Evolutionary conservation across 2,888 invertebrate species (phyloP).

Genomic region (Nymphalis urticae): DNA sequence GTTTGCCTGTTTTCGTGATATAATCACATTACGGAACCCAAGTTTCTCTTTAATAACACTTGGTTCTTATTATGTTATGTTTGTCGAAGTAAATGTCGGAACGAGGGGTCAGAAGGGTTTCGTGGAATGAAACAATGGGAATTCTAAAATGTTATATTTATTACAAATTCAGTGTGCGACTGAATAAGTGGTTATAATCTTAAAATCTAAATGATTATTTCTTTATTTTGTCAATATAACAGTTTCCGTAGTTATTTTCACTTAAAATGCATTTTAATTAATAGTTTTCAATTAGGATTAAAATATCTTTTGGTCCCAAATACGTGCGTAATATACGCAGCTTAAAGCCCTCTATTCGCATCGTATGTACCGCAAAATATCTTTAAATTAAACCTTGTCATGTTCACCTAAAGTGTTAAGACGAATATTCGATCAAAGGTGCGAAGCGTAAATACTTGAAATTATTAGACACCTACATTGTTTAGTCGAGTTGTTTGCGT

Average conservation of each 20-base stretch:
- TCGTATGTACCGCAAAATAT: conserved; percentile 12
- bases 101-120: background rate
- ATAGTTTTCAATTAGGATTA: too few species aligned
- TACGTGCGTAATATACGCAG: too few species aligned
- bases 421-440: conserved; percentile 15
- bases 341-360: background rate
- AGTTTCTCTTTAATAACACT: background rate
- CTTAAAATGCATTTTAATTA: too few species aligned
- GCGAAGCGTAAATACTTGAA: conserved; percentile 7
- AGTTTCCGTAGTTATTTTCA: too few species aligned
- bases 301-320: background rate
- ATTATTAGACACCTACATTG: conserved; percentile 11
- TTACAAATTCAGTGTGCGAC: too few species aligned
- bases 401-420: conserved; percentile 20
- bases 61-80: background rate
- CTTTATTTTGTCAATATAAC: too few species aligned
- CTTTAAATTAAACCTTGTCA: conserved; percentile 13
- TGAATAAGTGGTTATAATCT: too few species aligned
- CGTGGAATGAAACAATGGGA: background rate
- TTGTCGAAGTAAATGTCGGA: background rate
- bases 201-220: too few species aligned
- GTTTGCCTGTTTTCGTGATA: background rate
- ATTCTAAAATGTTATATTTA: too few species aligned
- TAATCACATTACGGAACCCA: conserved; percentile 1
- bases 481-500: conserved; percentile 15